Conservation (phyloP, 2,797 vertebrate species). For the Tenualosa ilisha region DNA sequence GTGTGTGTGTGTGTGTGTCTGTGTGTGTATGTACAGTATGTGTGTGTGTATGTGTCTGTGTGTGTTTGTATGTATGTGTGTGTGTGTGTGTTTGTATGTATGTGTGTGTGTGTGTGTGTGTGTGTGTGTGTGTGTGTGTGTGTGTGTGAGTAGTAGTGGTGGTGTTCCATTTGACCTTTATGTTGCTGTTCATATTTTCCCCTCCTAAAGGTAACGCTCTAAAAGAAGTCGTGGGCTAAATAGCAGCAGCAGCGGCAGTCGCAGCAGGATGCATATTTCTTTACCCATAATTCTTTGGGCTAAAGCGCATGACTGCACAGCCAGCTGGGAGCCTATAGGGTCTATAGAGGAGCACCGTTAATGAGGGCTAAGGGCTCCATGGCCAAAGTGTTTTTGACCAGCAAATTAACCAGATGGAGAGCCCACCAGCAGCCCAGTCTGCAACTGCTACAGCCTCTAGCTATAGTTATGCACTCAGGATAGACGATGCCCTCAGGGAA, state of each 20-base stretch:
- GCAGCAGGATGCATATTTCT: neutral
- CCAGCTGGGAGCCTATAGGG: conserved; percentile 5
- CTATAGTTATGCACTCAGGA: neutral
- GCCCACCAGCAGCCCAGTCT: neutral
- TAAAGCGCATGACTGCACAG: neutral
- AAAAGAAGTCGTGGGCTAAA: neutral
- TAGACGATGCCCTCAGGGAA: neutral
- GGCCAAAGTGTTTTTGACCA: neutral
- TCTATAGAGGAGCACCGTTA: neutral
- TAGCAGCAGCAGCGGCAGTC: neutral
- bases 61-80: neutral
- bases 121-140: neutral
- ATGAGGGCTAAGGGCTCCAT: neutral
- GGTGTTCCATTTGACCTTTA: neutral
- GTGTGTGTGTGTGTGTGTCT: no score
- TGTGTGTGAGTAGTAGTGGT: neutral
- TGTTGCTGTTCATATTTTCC: neutral
- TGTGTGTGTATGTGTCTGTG: neutral
- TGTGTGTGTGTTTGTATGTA: neutral
- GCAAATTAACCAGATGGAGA: neutral
- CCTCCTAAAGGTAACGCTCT: neutral
- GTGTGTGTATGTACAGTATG: no score
- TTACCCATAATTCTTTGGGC: neutral
- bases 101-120: no score
- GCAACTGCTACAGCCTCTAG: no score